These are phyloP conservation scores for Neosilurus mollespiculum DNA, from an alignment of 2,797 vertebrate species.

Conservation along the genomic window DNA sequence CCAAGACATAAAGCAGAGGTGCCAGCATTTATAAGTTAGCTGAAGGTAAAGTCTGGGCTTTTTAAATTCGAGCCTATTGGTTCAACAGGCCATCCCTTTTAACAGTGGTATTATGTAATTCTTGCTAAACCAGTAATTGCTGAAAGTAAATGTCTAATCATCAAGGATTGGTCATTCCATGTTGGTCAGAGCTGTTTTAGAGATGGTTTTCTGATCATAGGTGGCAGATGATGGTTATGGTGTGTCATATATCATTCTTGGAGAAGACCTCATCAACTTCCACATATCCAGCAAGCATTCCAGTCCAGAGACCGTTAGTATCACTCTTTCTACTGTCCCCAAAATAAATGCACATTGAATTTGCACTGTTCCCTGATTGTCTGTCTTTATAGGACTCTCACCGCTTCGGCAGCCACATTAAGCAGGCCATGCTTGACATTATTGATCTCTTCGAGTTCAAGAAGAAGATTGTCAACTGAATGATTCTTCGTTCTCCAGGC, in stretches of 20 bases:
- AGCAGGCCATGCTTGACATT: constrained; percentile 84
- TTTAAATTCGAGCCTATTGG: too few relatives aligned
- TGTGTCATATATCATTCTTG: constrained; percentile 92
- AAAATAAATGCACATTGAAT: background rate
- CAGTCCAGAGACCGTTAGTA: constrained; percentile 87
- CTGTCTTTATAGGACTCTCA: constrained; percentile 82
- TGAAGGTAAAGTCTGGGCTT: too few relatives aligned
- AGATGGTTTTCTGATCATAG: constrained; percentile 62
- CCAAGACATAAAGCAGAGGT: background rate
- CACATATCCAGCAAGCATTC: constrained; percentile 95
- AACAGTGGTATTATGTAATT: background rate
- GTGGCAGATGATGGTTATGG: constrained; percentile 97
- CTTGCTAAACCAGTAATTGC: background rate
- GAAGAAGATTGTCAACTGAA: constrained; percentile 72
- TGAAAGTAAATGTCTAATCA: background rate
- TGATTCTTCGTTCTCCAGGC: background rate
- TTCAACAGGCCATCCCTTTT: too few relatives aligned
- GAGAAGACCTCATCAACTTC: constrained; percentile 87
- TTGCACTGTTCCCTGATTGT: background rate
- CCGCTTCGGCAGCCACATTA: constrained; percentile 87
- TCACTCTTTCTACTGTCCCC: background rate
- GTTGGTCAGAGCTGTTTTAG: background rate
- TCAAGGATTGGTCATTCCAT: background rate
- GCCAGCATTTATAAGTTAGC: background rate
- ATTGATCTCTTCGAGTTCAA: constrained; percentile 75